phyloP scores from a whole-genome alignment of 2,888 invertebrate genomes.

The Microchrysa polita region DNA sequence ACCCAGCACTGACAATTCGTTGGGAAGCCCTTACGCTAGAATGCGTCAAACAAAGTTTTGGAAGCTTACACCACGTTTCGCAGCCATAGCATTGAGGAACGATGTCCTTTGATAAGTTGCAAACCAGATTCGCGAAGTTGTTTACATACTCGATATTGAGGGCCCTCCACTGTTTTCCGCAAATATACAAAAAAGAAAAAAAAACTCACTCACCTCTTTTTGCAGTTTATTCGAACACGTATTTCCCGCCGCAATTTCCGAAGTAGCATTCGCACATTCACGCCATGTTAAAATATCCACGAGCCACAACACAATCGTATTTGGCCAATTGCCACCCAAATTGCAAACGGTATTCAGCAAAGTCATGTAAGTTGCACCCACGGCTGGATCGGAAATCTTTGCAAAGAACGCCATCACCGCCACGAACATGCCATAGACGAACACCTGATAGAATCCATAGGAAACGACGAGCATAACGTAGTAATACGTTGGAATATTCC shows the following conservation, averaged over 20 bases:
- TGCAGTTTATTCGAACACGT: conserved; percentile 71
- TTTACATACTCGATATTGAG: too few species aligned
- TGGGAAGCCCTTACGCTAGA: too few species aligned
- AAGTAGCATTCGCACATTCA: conserved; percentile 67
- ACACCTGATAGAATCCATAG: conserved; percentile 94
- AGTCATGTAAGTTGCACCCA: conserved; percentile 99
- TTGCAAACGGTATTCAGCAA: conserved; percentile 94
- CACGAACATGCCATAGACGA: conserved; percentile 96
- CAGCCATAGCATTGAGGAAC: too few species aligned
- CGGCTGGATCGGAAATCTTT: conserved; percentile 93
- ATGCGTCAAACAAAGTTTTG: too few species aligned
- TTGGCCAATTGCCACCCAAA: conserved; percentile 98
- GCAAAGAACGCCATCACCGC: conserved; percentile 98
- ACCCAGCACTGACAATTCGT: too few species aligned
- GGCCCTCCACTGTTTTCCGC: too few species aligned
- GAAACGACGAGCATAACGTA: conserved; percentile 79
- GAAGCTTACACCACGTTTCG: too few species aligned
- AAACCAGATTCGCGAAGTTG: too few species aligned
- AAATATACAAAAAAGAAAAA: too few species aligned
- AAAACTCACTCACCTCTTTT: conserved; percentile 71
- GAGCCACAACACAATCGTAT: conserved; percentile 88
- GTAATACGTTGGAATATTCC: conserved; percentile 76
- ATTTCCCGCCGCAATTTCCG: conserved; percentile 53
- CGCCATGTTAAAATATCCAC: conserved; percentile 90
- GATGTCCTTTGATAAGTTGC: too few species aligned